Evolutionary conservation across 2,113 vertebrate species (phyloP), one percentile per base, ranked within the genome.

Genomic region (Spea multiplicata): DNA sequence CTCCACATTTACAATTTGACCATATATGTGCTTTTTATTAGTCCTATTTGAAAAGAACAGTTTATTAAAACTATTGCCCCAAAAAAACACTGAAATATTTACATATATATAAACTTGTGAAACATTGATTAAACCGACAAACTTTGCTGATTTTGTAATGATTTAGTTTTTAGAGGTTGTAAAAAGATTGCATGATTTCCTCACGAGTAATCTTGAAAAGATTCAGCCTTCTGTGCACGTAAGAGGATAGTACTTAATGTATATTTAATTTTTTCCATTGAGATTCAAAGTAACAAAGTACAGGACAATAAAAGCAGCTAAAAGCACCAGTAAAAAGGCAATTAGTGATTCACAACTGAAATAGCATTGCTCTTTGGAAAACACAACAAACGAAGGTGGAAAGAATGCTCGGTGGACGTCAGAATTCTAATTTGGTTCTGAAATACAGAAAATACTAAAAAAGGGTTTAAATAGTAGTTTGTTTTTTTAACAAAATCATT

Each of bases 241-340:
- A 66, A 13, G 49, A 66, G n/a, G 61, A 71, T 79, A 45, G 69
- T 66, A 49, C 61, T 59, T 44, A 82, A 46, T 46, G 9, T 16
- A 81, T 80, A n/a, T 71, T 77, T 30, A 74, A 74, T 82, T 46
- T 46, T 30, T 2, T 62, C 83, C 74, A 6, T 46, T 67, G 0
- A 3, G 79, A 82, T 83, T 86, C 78, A 47, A 30, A 44, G 69
- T 65, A 84, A 84, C 82, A 8, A 66, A n/a, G 74, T 44, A 67
- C 50, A 2, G 12, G 78, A 44, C 68, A 74, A 80, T 53, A 71
- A 83, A 81, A 13, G 67, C 75, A 30, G 49, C 10, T 2, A 48
- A 83, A 84, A 70, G 0, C 68, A 67, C 55, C 64, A 73, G 74
- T 85, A 45, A 14, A 66, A 30, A 73, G 65, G 71, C 55, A 81